Evolutionary conservation across 2,113 vertebrate species (phyloP).

Genomic region (Carettochelys insculpta): DNA sequence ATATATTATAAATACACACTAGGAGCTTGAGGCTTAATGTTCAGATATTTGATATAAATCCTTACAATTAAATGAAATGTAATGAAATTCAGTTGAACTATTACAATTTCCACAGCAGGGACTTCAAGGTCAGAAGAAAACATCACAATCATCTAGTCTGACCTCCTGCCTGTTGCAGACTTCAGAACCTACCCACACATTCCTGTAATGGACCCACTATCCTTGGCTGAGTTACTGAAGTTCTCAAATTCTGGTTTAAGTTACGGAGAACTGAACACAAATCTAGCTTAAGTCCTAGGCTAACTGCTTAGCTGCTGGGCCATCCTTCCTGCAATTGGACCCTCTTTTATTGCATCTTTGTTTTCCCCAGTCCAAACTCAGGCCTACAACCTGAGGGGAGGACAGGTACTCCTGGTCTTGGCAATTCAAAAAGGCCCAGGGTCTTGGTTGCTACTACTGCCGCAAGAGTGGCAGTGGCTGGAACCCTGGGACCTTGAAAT

Average conservation of each 20-base stretch:
- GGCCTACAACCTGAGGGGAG: too few relatives aligned
- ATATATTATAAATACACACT: background rate
- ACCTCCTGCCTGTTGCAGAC: too few relatives aligned
- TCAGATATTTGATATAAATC: slow-evolving; percentile 2
- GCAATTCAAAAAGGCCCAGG: too few relatives aligned
- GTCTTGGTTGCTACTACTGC: too few relatives aligned
- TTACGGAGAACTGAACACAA: background rate
- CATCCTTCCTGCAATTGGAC: background rate
- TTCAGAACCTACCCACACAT: too few relatives aligned
- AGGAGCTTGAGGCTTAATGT: background rate
- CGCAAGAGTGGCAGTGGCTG: too few relatives aligned
- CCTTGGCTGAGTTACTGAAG: too few relatives aligned
- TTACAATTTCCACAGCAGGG: background rate
- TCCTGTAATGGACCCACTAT: too few relatives aligned
- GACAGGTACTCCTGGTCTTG: too few relatives aligned
- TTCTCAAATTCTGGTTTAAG: background rate
- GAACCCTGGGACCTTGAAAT: too few relatives aligned
- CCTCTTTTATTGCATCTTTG: background rate
- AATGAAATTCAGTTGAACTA: slow-evolving; percentile 19
- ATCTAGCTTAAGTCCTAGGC: background rate
- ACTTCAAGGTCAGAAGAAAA: too few relatives aligned
- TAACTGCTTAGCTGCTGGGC: background rate
- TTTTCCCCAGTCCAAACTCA: background rate
- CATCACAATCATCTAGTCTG: too few relatives aligned
- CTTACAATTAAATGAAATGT: slow-evolving; percentile 36